These are phyloP conservation scores for Orthosia incerta DNA, from an alignment of 2,888 invertebrate species.

Conservation along the genomic window DNA sequence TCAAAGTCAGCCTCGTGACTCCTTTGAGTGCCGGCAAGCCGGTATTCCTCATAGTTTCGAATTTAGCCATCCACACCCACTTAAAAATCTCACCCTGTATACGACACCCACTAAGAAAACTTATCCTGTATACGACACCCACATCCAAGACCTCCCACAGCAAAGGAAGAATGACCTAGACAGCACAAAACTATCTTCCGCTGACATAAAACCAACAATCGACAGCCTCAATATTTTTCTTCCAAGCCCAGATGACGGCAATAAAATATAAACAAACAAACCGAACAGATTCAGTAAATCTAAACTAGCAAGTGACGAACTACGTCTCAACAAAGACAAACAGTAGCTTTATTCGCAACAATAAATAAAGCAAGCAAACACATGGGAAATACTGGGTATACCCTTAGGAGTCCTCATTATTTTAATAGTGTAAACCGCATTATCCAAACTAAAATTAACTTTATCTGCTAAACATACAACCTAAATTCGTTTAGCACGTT, in stretches of 20 bases:
- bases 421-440: slow-evolving; percentile 83
- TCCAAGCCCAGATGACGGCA: slow-evolving; percentile 40
- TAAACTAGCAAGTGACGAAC: slow-evolving; percentile 71
- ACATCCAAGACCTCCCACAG: slow-evolving; percentile 1
- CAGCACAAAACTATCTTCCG: slow-evolving; percentile 14
- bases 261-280: slow-evolving; percentile 59
- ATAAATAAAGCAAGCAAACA: slow-evolving; percentile 87
- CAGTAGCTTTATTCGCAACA: slow-evolving; percentile 85
- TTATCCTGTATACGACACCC: no score
- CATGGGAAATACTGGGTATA: slow-evolving; percentile 88
- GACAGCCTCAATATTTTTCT: slow-evolving; percentile 18
- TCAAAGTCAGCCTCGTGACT: no score
- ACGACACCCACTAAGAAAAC: no score
- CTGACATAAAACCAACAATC: slow-evolving; percentile 16
- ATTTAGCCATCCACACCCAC: no score
- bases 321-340: slow-evolving; percentile 76
- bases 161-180: neutral
- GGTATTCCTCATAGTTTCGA: no score
- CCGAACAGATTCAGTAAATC: slow-evolving; percentile 53
- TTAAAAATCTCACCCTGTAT: no score
- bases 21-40: no score
- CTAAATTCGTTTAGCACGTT: slow-evolving; percentile 57
- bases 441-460: slow-evolving; percentile 61
- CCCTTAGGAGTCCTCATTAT: slow-evolving; percentile 88
- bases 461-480: slow-evolving; percentile 66